Evolutionary conservation across 2,113 vertebrate genomes (phyloP), one percentile per base, ranked within the genome.

Genomic region (Leuciscus idus): DNA sequence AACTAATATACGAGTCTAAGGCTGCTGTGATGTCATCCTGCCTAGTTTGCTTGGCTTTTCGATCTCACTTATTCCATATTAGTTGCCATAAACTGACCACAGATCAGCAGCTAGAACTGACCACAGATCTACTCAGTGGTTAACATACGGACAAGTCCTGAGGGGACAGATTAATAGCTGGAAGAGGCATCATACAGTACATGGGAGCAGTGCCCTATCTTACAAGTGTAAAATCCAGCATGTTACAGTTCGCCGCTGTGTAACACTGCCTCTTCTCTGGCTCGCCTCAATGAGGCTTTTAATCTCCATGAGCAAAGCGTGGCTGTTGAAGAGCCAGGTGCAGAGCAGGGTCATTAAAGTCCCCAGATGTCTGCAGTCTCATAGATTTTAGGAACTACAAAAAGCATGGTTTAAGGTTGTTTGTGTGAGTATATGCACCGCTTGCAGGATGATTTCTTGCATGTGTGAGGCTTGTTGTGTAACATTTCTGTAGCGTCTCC

Each of bases 261-360:
- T 48, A 50, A 82, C 59, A 30, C 68, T 76, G 39, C 52, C 46
- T 50, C 46, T 87, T 87, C 79, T 86, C 59, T 66, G 61, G 61
- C 72, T 73, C 8, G 79, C 36, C 62, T 90, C 76, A 90, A 77
- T 84, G 80, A 84, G 79, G 77, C 72, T 84, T 84, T 86, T 75
- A 84, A 77, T 87, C 75, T 83, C 55, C 50, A 57, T 80, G 83
- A 85, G 66, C 48, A 68, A 57, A 70, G 48, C 81, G 15, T 68
- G 80, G 57, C 84, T 81, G 76, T 46, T 85, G 82, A 64, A 83
- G 64, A 87, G 85, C 70, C 85, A 88, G 89, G 89, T 90, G 85
- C 89, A 87, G 73, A 79, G 80, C 77, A 77, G 80, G 68, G 52
- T 84, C 84, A 81, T 86, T 87, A 87, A 62, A 48, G 57, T 76